Conservation (phyloP, 2,888 invertebrate species). For the Eupithecia centaureata region DNA sequence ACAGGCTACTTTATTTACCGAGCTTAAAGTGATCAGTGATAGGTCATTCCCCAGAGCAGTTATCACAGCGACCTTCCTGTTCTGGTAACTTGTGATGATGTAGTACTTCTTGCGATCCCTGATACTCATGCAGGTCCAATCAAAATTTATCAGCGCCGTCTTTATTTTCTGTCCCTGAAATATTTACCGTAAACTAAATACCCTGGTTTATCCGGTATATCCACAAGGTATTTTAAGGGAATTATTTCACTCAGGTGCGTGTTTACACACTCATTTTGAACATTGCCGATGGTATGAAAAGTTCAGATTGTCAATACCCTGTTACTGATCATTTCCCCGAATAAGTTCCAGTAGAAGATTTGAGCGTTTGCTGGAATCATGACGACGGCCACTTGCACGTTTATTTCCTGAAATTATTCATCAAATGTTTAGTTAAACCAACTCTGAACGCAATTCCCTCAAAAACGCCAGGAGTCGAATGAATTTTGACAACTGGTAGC, state of each 20-base stretch:
- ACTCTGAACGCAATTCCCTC: neutral
- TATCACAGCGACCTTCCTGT: slow-evolving; percentile 58
- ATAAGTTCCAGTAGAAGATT: slow-evolving; percentile 64
- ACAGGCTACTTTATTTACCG: slow-evolving; percentile 54
- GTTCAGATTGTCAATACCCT: slow-evolving; percentile 57
- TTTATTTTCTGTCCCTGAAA: slow-evolving; percentile 55
- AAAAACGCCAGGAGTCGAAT: neutral
- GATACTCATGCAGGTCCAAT: slow-evolving; percentile 58
- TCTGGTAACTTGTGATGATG: slow-evolving; percentile 59
- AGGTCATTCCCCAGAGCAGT: slow-evolving; percentile 63
- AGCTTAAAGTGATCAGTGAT: slow-evolving; percentile 65
- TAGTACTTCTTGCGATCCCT: slow-evolving; percentile 60
- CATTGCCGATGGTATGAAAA: neutral
- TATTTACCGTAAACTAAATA: neutral
- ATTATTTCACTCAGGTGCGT: neutral
- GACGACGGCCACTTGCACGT: slow-evolving; percentile 60
- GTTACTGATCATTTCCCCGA: slow-evolving; percentile 67
- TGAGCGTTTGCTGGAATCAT: slow-evolving; percentile 58
- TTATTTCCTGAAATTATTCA: slow-evolving; percentile 54
- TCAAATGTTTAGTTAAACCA: neutral
- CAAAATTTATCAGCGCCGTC: slow-evolving; percentile 58
- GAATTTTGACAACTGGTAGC: neutral
- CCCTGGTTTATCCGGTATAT: neutral
- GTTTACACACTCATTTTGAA: neutral
- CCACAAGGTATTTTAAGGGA: neutral